A percentile compares a stretch with the other conserved stretches of the same genome.
These are phyloP conservation scores for Malthinus seriepunctatus DNA, from an alignment of 2,888 invertebrate species.

Conservation along the genomic window DNA sequence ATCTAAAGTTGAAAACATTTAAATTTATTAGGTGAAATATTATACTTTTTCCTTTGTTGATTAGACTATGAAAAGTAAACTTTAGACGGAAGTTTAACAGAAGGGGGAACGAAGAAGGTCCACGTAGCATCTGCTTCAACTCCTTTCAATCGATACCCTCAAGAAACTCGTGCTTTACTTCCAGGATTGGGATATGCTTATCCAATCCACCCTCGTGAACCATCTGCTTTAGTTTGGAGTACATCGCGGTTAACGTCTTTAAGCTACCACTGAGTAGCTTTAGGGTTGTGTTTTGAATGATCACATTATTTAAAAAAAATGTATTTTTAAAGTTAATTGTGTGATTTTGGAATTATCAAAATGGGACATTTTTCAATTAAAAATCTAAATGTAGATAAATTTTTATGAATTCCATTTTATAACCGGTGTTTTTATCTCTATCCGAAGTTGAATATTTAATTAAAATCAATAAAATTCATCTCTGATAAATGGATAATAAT, in stretches of 20 bases:
- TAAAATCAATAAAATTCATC: too few relatives aligned
- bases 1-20: neutral
- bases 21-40: slow-evolving; percentile 26
- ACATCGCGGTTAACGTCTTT: slow-evolving; percentile 27
- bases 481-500: too few relatives aligned
- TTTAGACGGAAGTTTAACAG: slow-evolving; percentile 27
- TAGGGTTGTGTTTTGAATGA: too few relatives aligned
- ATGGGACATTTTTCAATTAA: too few relatives aligned
- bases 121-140: slow-evolving; percentile 36
- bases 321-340: too few relatives aligned
- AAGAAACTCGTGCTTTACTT: slow-evolving; percentile 30
- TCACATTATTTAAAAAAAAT: too few relatives aligned
- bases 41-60: slow-evolving; percentile 21
- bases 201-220: slow-evolving; percentile 31
- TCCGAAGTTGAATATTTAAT: too few relatives aligned
- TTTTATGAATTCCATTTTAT: too few relatives aligned
- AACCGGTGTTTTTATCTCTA: too few relatives aligned
- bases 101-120: slow-evolving; percentile 30
- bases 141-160: slow-evolving; percentile 37
- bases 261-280: slow-evolving; percentile 1
- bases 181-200: slow-evolving; percentile 25
- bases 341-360: too few relatives aligned
- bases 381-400: too few relatives aligned
- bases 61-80: slow-evolving; percentile 23
- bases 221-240: slow-evolving; percentile 24